Evolutionary conservation across 1,140 invertebrate genomes (phyloP), one percentile per base, ranked within the genome.

Genomic region (Heliconius congener): DNA sequence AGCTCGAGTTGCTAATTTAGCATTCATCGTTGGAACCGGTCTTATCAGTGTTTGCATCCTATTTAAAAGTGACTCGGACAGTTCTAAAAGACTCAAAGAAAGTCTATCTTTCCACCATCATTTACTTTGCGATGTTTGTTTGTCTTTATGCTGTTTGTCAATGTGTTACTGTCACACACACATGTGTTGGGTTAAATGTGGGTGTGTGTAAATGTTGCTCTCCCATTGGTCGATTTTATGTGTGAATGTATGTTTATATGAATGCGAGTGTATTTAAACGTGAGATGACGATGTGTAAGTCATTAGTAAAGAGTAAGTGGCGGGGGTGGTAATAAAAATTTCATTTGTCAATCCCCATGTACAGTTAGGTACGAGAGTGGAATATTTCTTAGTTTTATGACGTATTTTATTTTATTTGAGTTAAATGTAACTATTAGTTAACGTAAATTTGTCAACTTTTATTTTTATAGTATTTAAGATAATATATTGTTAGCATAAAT

Each of bases 21-120:
- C 87, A 92, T 92, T 93, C 91, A 91, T 81, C 86, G 80, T 83
- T 77, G 82, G 78, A 84, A 80, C 80, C 79, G 79, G 83, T 85
- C 83, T 83, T 93, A 93, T 93, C 92, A 91, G 76, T 92, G 90
- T 92, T 93, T 93, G 88, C 92, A 93, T 93, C 90, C 88, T 91
- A 90, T 93, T 93, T 91, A 93, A 82, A 88, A 84, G 84, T 88
- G 85, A 86, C 89, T 86, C 83, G 87, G 86, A 89, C 89, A 87
- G 85, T 86, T 91, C 55, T 76, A 76, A 89, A 89, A 85, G 85
- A 91, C 85, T 92, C 91, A 92, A 92, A 91, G 91, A 90, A 88
- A 88, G 88, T 88, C 92, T 91, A 92, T 93, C 90, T 86, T 84
- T 66, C 60, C 60, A 30, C 60, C 60, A 66, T 66, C 60, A 66